Evolutionary conservation across 2,113 vertebrate species (phyloP), one percentile per base, ranked within the genome.

Genomic region (Petrocephalus microphthalmus): DNA sequence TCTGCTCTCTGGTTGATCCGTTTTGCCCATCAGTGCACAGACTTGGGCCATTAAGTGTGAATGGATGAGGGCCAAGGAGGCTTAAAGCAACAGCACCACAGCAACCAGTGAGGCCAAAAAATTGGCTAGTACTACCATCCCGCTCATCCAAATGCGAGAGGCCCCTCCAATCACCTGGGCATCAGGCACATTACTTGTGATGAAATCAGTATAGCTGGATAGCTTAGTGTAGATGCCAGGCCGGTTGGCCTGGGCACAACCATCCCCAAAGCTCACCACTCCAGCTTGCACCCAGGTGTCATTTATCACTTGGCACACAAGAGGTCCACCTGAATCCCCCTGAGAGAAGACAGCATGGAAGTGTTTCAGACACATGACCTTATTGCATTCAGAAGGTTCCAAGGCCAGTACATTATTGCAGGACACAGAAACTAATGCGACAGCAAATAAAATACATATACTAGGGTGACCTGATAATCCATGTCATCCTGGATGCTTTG

Each of bases 241-340:
- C 19, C 88, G 87, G 90, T 96, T 95, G 3, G 10, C 0, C 0
- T 78, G 45, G 56, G 94, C 96, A 74, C 96, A 96, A 25, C 93
- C 94, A 7, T 90, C 29, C 51, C 96, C 95, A 2, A 96, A 96
- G 60, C 96, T 96, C 90, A 96, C 95, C 74, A 96, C 94, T 1
- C 96, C 96, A 0, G 93, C 95, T 90, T 96, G 96, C n/a, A 96
- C 91, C 95, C 95, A 96, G 29, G 92, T 93, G 42, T 93, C 92
- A 22, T 94, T 94, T 5, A 90, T 49, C 92, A 93, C 92, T 84
- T 89, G 82, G 88, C 95, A 96, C 42, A 95, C 94, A 10, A 96
- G 93, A 0, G 96, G 96, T 6, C 96, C 96, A 20, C 96, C 96
- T 11, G 96, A 96, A 89, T 96, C 96, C 0, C 96, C 96, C 96